Percentiles rank a stretch among this genome's conserved stretches.
These are phyloP conservation scores for Synanthedon vespiformis DNA, from an alignment of 2,888 invertebrate genomes.

Conservation along the genomic window DNA sequence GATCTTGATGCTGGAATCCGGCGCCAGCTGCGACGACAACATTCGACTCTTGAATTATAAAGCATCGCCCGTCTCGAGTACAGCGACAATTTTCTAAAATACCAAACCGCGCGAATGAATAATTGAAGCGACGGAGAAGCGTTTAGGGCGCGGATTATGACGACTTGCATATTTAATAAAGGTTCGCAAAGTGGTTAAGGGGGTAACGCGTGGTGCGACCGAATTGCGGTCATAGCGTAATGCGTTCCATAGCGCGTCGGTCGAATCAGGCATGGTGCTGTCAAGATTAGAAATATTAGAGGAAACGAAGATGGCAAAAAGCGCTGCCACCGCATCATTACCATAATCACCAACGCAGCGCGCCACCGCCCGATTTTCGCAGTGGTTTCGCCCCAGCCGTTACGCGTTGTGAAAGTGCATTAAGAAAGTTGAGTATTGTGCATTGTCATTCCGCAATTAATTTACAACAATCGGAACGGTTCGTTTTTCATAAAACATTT, in stretches of 20 bases:
- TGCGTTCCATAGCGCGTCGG: slow-evolving; percentile 5
- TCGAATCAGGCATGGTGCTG: slow-evolving; percentile 41
- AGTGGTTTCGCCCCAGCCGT: slow-evolving; percentile 57
- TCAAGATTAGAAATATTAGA: slow-evolving; percentile 37
- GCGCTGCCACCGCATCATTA: slow-evolving; percentile 66
- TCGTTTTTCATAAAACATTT: background rate
- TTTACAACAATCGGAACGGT: slow-evolving; percentile 40
- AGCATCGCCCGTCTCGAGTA: slow-evolving; percentile 50
- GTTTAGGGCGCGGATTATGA: slow-evolving; percentile 67
- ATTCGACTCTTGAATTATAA: slow-evolving; percentile 51
- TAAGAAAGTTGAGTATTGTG: slow-evolving; percentile 59
- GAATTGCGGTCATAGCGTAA: slow-evolving; percentile 11
- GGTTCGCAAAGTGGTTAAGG: slow-evolving; percentile 48
- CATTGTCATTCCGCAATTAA: slow-evolving; percentile 65
- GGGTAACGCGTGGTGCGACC: slow-evolving; percentile 26
- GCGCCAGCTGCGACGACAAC: slow-evolving; percentile 37
- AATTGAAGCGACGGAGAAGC: slow-evolving; percentile 62
- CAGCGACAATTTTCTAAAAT: slow-evolving; percentile 67
- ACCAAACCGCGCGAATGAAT: slow-evolving; percentile 67
- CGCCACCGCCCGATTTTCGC: slow-evolving; percentile 20
- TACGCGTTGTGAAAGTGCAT: slow-evolving; percentile 65
- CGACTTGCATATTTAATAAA: slow-evolving; percentile 67
- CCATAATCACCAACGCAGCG: slow-evolving; percentile 64
- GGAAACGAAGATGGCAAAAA: slow-evolving; percentile 58
- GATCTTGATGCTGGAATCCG: slow-evolving; percentile 3